Base-by-base conservation (phyloP, 1,140 invertebrate species). In the Scaptomyza graminum region DNA sequence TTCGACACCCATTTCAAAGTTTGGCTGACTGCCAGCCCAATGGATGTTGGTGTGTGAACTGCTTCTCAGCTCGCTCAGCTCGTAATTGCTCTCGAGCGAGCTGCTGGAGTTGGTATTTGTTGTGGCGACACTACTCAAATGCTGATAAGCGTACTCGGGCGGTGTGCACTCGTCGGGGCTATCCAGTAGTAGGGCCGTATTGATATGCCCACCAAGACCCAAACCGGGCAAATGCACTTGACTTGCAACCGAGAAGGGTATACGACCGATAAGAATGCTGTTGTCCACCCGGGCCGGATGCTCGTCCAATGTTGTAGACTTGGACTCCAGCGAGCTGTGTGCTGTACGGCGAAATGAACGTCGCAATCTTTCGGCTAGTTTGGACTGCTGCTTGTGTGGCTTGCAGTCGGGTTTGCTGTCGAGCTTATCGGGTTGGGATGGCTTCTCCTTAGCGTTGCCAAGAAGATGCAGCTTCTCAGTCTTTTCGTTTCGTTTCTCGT, bases 161-260 rank as follows among this genome's bases (percentile, higher is more conserved):
- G 90, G 90, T 13, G 90, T 91, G 47, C 72, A 76, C 69, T 85
- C 90, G 74, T 91, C 90, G n/a, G 90, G 90, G 8, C 90, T 91
- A 54, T 91, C 90, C 25, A 91, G 51, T 6, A 91, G 62, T 41
- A 91, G 52, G 0, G 90, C 87, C 31, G 90, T 79, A 65, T 91
- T 91, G 12, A 91, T 91, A 37, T 91, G 87, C 1, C 90, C 90
- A 7, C 83, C 74, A 6, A 85, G 44, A 6, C 74, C 73, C 3
- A 89, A 13, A 1, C 90, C 79, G 6, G 85, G 90, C 37, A 91
- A 28, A 47, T 85, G 69, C 11, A 90, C 18, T 34, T 90, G 83
- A 12, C 65, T 77, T 3, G 84, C 44, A 15, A 78, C 66, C 5
- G 76, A 74, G 41, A 81, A 76, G 16, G 72, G 75, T 31, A 70